These are phyloP conservation scores for Platynereis dumerilii DNA, from an alignment of 2,888 invertebrate species.

Conservation along the genomic window DNA sequence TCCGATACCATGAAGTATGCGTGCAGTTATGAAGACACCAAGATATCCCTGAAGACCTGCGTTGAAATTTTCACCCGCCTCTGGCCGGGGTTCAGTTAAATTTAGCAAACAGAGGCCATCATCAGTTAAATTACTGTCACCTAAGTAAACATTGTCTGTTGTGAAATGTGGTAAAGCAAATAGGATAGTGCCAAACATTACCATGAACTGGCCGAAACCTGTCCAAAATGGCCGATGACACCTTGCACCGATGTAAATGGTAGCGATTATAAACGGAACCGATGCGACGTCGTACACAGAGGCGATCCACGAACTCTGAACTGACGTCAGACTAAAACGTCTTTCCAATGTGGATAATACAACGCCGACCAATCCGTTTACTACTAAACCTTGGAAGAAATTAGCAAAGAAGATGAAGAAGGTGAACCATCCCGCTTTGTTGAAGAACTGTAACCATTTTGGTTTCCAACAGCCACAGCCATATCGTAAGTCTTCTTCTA, in stretches of 20 bases:
- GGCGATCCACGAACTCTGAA: slow-evolving; percentile 25
- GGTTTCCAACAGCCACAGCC: slow-evolving; percentile 11
- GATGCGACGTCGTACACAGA: slow-evolving; percentile 20
- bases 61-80: not conserved
- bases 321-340: slow-evolving; percentile 17
- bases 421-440: slow-evolving; percentile 2
- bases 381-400: slow-evolving; percentile 15
- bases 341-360: slow-evolving; percentile 18
- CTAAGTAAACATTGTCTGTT: too few relatives aligned
- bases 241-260: not conserved
- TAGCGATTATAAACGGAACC: slow-evolving; percentile 16
- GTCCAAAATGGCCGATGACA: slow-evolving; percentile 13
- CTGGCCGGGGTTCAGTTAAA: too few relatives aligned
- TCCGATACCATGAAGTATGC: slow-evolving; percentile 10
- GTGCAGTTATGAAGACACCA: slow-evolving; percentile 11
- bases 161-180: slow-evolving; percentile 35
- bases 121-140: too few relatives aligned
- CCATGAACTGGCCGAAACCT: slow-evolving; percentile 23
- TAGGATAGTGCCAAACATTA: slow-evolving; percentile 27
- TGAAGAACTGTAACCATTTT: slow-evolving; percentile 7
- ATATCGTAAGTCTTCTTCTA: slow-evolving; percentile 7
- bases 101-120: too few relatives aligned
- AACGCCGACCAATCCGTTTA: slow-evolving; percentile 19
- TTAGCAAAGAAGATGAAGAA: slow-evolving; percentile 18
- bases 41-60: slow-evolving; percentile 2